Evolutionary conservation across 2,797 vertebrate species (phyloP), one percentile per base, ranked within the genome.

Genomic region (Synanceia verrucosa): DNA sequence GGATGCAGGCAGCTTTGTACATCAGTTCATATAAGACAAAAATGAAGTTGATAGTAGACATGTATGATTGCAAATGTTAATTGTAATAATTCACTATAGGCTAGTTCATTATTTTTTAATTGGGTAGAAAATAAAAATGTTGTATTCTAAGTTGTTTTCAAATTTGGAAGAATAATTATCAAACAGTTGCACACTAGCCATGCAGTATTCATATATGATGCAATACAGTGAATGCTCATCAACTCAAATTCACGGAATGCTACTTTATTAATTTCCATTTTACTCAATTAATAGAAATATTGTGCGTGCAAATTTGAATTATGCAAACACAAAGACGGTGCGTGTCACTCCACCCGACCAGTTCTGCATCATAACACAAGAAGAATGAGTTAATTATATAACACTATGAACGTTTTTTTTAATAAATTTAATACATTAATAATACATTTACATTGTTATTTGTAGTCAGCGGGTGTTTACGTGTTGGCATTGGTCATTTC

Each of bases 101-200:
- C 39, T 41, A 68, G n/a, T 68, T 56, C 0, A 63, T 34, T 11
- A n/a, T 16, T n/a, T 39, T 52, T 36, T 64, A 23, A 23, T 33
- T n/a, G 13, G 9, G 13, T 41, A 52, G 3, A 31, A 29, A 37
- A 37, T n/a, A n/a, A n/a, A n/a, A n/a, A n/a, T n/a, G n/a, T n/a
- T n/a, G n/a, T n/a, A n/a, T n/a, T n/a, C 28, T 29, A 29, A 4
- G 28, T 29, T 29, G 7, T 29, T 26, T 8, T 26, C 4, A 29
- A 19, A 63, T 28, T 14, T 37, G 11, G 5, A 18, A 16, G 9
- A 1, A 24, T 33, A 19, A 39, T 4, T 19, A 14, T 26, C 28
- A 39, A 23, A 50, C 18, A 9, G 44, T 48, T 2, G 2, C 16
- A 11, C 2, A 33, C 14, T 4, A 37, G 4, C 3, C 6, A 11